These are phyloP conservation scores for Gymnoscelis rufifasciata DNA, from an alignment of 2,888 invertebrate genomes.

Conservation along the genomic window DNA sequence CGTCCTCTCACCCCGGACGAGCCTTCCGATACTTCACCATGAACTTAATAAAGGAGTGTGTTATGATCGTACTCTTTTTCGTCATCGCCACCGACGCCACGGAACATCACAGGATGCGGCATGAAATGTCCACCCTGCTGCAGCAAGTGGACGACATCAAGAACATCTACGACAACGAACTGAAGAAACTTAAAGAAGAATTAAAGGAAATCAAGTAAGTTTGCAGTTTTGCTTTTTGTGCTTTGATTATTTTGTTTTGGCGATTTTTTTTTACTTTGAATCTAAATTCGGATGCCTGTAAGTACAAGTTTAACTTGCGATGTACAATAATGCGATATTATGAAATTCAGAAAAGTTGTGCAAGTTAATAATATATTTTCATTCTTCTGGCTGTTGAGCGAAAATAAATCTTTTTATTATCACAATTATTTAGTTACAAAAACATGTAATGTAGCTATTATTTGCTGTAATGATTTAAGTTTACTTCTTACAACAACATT, in stretches of 20 bases:
- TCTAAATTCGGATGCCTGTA: not conserved
- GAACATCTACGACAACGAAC: conserved; percentile 44
- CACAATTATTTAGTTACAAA: too few species aligned
- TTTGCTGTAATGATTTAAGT: too few species aligned
- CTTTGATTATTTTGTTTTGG: not conserved
- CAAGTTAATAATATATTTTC: too few species aligned
- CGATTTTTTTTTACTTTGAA: not conserved
- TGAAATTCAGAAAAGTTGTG: too few species aligned
- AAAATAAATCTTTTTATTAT: too few species aligned
- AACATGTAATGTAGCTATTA: too few species aligned
- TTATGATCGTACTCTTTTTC: conserved; percentile 38
- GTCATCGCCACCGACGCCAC: conserved; percentile 40
- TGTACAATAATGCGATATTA: too few species aligned
- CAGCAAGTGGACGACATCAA: conserved; percentile 54
- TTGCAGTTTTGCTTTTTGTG: not conserved
- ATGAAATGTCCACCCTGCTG: conserved; percentile 44
- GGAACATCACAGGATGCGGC: conserved; percentile 37
- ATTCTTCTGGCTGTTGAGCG: too few species aligned
- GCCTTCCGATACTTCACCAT: conserved; percentile 35
- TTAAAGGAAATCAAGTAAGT: conserved; percentile 65
- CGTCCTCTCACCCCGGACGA: conserved; percentile 19
- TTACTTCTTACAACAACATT: too few species aligned
- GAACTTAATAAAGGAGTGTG: conserved; percentile 48
- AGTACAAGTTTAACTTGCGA: too few species aligned
- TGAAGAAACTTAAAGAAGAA: conserved; percentile 48